Conservation (phyloP, 2,797 vertebrate species). For the Sciurus carolinensis region DNA sequence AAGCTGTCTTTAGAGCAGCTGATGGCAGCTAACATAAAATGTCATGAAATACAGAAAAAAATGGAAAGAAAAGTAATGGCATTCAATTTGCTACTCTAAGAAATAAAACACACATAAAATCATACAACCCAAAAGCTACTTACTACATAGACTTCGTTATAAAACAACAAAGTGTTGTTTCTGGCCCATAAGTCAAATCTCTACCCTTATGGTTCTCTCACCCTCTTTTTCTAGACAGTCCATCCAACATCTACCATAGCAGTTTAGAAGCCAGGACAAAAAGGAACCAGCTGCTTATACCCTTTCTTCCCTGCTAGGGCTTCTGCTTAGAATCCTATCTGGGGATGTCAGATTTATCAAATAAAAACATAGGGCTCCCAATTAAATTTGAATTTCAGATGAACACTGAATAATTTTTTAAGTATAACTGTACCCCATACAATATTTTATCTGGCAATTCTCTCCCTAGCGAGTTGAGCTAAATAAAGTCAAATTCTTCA, state of each 20-base stretch:
- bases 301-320: background rate
- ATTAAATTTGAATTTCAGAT: conserved; percentile 42
- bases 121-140: conserved; percentile 22
- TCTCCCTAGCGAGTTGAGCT: conserved; percentile 37
- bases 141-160: background rate
- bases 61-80: background rate
- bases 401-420: background rate
- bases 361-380: conserved; percentile 40
- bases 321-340: conserved; percentile 48
- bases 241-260: conserved; percentile 13
- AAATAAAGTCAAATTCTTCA: conserved; percentile 67
- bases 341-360: conserved; percentile 62
- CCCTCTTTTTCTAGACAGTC: conserved; percentile 37
- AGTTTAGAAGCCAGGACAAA: conserved; percentile 42
- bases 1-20: conserved; percentile 54
- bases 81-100: conserved; percentile 58
- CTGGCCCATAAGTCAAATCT: background rate
- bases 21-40: conserved; percentile 60
- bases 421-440: background rate
- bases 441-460: conserved; percentile 41
- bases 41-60: conserved; percentile 44
- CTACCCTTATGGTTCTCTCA: background rate
- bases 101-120: conserved; percentile 67
- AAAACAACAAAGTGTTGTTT: background rate
- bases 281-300: conserved; percentile 8